phyloP scores from a whole-genome alignment of 2,113 vertebrate species.

The Paradoxurus hermaphroditus region DNA sequence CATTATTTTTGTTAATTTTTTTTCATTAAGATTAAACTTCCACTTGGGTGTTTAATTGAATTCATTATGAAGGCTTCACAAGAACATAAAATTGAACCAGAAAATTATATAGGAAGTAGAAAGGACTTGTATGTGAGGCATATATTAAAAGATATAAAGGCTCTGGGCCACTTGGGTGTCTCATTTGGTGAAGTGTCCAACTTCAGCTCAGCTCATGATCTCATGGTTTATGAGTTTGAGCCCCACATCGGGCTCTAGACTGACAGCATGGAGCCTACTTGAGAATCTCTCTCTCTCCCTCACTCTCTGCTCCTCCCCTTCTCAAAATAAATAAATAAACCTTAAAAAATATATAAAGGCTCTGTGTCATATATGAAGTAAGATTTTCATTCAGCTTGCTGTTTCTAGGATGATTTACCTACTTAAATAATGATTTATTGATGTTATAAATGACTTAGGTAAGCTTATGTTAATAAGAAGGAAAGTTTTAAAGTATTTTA shows the following conservation, averaged over 20 bases:
- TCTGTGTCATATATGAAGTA: not conserved
- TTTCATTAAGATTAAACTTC: slow-evolving; percentile 52
- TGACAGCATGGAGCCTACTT: no score
- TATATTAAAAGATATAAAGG: not conserved
- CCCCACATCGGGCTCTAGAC: no score
- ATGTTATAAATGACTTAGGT: not conserved
- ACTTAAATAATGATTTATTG: not conserved
- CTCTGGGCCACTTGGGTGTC: no score
- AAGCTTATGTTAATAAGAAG: not conserved
- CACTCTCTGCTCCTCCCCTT: no score
- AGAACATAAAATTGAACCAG: slow-evolving; percentile 2
- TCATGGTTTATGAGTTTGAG: no score
- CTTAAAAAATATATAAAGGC: not conserved
- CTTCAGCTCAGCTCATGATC: no score
- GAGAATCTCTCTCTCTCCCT: no score
- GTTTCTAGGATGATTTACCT: not conserved
- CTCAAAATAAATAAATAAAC: no score
- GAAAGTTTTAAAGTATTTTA: not conserved
- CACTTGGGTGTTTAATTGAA: not conserved
- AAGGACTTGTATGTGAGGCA: not conserved
- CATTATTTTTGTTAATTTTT: not conserved
- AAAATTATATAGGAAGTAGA: not conserved
- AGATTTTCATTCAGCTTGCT: not conserved
- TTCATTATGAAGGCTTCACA: not conserved
- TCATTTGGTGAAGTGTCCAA: no score